A percentile compares a stretch with the other conserved stretches of the same genome.
Evolutionary conservation across 2,113 vertebrate genomes (phyloP).

Genomic region (Melierax canorus): DNA sequence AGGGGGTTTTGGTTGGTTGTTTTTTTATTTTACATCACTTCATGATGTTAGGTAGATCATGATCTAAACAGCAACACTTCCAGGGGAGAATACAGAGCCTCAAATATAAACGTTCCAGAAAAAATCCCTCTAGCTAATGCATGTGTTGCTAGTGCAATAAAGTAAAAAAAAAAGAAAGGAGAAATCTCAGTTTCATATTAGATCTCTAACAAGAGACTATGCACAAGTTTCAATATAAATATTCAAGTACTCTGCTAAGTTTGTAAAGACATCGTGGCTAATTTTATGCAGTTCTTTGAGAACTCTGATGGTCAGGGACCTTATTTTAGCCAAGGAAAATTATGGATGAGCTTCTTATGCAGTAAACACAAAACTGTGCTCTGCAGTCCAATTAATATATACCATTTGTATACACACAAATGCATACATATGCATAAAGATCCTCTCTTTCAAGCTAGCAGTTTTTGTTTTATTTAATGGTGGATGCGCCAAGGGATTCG

Average conservation of each 20-base stretch:
- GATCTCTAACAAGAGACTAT: neutral
- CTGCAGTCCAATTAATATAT: neutral
- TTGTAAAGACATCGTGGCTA: neutral
- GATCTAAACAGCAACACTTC: neutral
- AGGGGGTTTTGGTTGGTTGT: neutral
- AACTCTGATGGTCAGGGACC: neutral
- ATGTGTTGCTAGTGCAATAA: neutral
- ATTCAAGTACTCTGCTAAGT: neutral
- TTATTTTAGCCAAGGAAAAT: neutral
- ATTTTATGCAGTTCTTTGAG: neutral
- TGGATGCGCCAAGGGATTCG: neutral
- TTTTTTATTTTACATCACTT: neutral
- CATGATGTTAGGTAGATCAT: neutral
- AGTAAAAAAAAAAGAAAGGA: neutral
- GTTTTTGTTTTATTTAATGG: neutral
- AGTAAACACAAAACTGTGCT: neutral
- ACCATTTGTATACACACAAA: neutral
- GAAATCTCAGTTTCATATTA: neutral
- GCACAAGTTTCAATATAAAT: neutral
- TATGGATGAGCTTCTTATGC: neutral
- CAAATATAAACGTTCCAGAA: neutral
- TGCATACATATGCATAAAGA: neutral
- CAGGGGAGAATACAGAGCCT: neutral
- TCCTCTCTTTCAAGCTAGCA: neutral
- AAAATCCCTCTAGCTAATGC: neutral